These are phyloP conservation scores for Pycnonotus jocosus DNA, from an alignment of 2,113 vertebrate genomes.

Conservation along the genomic window DNA sequence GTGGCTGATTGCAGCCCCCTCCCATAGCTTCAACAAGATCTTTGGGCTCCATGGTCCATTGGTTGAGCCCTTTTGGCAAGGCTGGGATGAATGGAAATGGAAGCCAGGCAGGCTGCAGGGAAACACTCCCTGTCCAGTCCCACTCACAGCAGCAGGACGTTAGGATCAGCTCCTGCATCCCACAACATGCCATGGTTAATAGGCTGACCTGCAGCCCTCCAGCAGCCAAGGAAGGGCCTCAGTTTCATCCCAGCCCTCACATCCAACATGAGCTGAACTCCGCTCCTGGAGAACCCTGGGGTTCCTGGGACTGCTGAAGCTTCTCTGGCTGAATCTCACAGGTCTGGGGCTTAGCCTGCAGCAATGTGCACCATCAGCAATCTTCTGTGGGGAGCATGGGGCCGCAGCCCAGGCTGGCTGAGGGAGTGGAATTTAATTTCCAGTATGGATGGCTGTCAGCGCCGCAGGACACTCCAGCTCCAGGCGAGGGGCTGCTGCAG, in stretches of 20 bases:
- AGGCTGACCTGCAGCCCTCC: background rate
- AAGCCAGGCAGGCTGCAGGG: background rate
- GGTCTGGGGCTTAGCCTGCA: background rate
- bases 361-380: background rate
- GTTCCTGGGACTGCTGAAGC: background rate
- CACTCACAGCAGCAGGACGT: accelerated
- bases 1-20: background rate
- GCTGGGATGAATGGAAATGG: background rate
- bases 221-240: background rate
- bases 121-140: background rate
- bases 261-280: background rate
- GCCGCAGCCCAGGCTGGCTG: background rate
- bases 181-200: background rate
- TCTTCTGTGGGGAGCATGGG: accelerated
- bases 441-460: background rate
- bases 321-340: background rate
- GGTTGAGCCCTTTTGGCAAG: background rate
- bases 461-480: background rate
- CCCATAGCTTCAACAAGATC: background rate
- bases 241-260: background rate
- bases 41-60: background rate
- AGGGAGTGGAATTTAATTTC: constrained; percentile 18
- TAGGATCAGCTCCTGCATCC: background rate
- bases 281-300: background rate
- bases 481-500: background rate